phyloP scores from a whole-genome alignment of 1,140 invertebrate species.

The Steinernema khuongi region DNA sequence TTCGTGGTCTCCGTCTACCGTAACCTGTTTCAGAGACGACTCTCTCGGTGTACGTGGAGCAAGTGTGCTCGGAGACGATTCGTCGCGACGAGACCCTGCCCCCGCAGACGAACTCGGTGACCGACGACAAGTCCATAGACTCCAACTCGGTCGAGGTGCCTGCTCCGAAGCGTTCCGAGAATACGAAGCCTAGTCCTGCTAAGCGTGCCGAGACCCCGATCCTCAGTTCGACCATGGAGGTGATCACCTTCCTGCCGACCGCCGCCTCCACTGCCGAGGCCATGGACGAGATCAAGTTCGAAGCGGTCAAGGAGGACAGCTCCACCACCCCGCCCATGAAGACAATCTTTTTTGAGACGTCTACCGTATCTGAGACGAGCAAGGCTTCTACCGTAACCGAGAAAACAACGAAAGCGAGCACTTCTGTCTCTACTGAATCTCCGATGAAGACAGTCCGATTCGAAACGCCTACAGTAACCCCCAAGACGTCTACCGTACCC shows the following conservation, averaged over 20 bases:
- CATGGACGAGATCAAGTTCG: not conserved
- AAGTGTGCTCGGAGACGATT: conserved; percentile 31
- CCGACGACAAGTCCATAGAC: not conserved
- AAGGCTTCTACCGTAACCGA: too few species aligned
- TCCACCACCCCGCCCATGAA: too few species aligned
- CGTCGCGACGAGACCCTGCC: conserved; percentile 19
- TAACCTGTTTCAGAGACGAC: conserved; percentile 35
- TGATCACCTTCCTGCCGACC: not conserved
- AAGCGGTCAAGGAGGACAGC: not conserved
- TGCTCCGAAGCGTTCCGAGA: not conserved
- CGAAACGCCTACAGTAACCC: not conserved
- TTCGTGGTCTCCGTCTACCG: not conserved
- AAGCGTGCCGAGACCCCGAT: not conserved
- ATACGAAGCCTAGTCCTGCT: too few species aligned
- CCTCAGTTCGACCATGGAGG: not conserved
- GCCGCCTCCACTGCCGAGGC: not conserved
- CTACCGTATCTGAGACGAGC: too few species aligned
- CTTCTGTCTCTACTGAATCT: not conserved
- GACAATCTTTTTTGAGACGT: too few species aligned
- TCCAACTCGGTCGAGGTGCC: not conserved
- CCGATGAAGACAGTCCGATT: not conserved
- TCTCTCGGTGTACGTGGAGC: conserved; percentile 35
- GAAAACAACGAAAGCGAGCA: too few species aligned
- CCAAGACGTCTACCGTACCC: not conserved
- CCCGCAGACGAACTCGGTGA: conserved; percentile 6